Evolutionary conservation across 2,797 vertebrate genomes (phyloP).

Genomic region (Anolis apletophallus): DNA sequence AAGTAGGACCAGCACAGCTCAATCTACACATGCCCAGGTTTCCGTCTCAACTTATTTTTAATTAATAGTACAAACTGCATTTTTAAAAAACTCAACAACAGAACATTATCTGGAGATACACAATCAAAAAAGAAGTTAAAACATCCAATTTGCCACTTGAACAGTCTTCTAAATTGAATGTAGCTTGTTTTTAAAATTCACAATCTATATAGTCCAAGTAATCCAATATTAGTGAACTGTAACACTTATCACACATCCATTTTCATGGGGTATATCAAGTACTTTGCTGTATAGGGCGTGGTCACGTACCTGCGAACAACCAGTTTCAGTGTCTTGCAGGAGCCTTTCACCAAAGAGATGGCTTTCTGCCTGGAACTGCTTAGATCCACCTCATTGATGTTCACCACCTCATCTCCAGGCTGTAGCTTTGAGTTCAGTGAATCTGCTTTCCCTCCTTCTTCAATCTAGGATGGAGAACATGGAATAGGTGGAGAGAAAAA

Average conservation of each 20-base stretch:
- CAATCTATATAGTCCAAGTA: too few relatives aligned
- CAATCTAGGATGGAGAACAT: slow-evolving; percentile 78
- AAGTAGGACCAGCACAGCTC: neutral
- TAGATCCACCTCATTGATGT: slow-evolving; percentile 89
- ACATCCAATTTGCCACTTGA: neutral
- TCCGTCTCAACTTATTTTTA: neutral
- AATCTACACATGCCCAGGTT: neutral
- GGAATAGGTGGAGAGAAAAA: neutral
- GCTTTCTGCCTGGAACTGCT: slow-evolving; percentile 91
- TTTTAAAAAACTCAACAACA: neutral
- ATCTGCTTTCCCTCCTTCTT: slow-evolving; percentile 88
- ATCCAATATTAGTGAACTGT: too few relatives aligned
- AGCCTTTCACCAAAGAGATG: slow-evolving; percentile 91
- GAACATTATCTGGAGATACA: neutral
- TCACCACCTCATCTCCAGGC: slow-evolving; percentile 87
- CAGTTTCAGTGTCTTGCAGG: slow-evolving; percentile 88
- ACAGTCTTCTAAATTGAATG: neutral
- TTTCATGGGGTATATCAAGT: neutral
- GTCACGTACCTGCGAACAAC: slow-evolving; percentile 86
- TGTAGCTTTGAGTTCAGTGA: slow-evolving; percentile 82
- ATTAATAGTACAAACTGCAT: too few relatives aligned
- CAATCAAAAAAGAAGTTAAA: neutral
- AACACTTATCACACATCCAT: too few relatives aligned
- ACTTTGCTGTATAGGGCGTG: neutral
- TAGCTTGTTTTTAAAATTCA: neutral